Conservation (phyloP, 2,797 vertebrate genomes). For the Chaenodraco wilsoni region DNA sequence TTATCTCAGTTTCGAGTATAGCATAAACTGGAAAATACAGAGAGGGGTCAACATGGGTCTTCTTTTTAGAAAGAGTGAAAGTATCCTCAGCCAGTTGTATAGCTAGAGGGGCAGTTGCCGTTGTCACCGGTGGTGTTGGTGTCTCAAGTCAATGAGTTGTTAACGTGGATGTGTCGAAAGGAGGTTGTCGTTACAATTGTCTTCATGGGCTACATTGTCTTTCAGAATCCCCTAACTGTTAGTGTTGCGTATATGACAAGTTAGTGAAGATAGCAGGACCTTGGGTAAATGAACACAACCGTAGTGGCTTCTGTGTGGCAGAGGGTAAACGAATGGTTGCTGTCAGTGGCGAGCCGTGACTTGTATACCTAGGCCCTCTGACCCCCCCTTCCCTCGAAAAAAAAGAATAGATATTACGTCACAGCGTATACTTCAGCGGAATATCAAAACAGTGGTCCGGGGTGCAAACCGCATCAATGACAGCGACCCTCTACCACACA, state of each 20-base stretch:
- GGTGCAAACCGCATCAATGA: too few species aligned
- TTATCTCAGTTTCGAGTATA: not conserved
- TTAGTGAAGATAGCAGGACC: not conserved
- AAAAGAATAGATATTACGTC: too few species aligned
- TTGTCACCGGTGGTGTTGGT: not conserved
- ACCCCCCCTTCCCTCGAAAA: too few species aligned
- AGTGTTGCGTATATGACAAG: not conserved
- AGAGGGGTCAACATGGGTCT: not conserved
- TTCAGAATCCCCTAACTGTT: not conserved
- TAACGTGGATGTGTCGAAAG: not conserved
- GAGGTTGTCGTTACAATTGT: not conserved
- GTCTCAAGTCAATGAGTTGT: not conserved
- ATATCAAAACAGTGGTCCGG: too few species aligned
- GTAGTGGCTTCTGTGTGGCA: not conserved
- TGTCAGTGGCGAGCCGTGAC: not conserved
- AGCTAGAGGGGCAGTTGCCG: not conserved
- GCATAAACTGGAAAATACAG: not conserved
- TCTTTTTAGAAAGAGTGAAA: too few species aligned
- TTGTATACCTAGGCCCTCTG: too few species aligned
- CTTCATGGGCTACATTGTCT: not conserved
- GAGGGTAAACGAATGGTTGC: not conserved
- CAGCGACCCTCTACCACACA: too few species aligned
- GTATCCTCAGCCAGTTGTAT: too few species aligned
- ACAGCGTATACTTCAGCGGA: too few species aligned
- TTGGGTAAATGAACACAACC: not conserved